phyloP scores from a whole-genome alignment of 2,113 vertebrate species.

The Rhabdomys dilectus region DNA sequence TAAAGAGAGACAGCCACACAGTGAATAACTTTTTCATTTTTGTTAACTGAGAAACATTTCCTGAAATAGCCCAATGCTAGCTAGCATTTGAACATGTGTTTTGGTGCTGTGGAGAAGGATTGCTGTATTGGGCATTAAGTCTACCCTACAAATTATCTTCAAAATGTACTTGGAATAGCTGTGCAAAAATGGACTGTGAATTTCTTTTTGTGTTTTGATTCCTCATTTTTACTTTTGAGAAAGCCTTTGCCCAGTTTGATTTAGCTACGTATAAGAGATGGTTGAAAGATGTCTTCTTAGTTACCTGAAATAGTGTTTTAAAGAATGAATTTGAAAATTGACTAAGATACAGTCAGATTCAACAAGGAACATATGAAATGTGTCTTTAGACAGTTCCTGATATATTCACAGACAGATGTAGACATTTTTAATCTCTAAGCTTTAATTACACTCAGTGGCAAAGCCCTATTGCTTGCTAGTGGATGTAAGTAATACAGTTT shows the following conservation, averaged over 20 bases:
- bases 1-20: background rate
- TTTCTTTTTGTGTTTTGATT: constrained; percentile 8
- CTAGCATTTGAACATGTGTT: background rate
- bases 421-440: background rate
- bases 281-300: constrained; percentile 16
- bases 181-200: background rate
- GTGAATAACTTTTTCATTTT: background rate
- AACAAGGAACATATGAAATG: background rate
- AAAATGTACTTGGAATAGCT: background rate
- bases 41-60: background rate
- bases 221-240: background rate
- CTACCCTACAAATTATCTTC: constrained; percentile 4
- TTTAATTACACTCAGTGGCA: background rate
- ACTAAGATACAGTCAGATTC: background rate
- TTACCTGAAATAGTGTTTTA: constrained; percentile 17
- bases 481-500: background rate
- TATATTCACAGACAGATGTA: background rate
- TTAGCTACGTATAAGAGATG: constrained; percentile 31
- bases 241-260: constrained; percentile 28
- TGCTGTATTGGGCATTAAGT: background rate
- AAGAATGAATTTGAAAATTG: constrained; percentile 16
- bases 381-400: background rate
- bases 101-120: background rate
- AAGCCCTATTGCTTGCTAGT: background rate
- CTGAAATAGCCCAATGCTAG: background rate